Evolutionary conservation across 2,113 vertebrate genomes (phyloP).

Genomic region (Apteryx mantelli): DNA sequence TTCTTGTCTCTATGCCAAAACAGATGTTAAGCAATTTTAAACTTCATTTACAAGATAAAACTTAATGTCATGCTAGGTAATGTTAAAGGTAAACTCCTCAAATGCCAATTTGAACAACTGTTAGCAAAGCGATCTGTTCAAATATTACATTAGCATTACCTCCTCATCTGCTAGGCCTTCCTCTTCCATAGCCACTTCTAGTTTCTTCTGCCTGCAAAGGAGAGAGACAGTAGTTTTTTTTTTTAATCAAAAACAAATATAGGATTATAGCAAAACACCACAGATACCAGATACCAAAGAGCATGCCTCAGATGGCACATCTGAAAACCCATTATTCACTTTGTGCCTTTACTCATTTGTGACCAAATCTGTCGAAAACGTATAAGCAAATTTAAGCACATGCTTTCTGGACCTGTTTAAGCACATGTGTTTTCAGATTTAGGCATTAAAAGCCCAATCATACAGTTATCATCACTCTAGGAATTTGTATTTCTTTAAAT

Average conservation of each 20-base stretch:
- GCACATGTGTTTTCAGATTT: neutral
- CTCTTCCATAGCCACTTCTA: constrained; percentile 97
- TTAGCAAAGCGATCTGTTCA: neutral
- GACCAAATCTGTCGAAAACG: neutral
- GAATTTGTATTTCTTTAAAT: neutral
- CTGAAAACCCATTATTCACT: neutral
- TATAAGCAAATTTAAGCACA: neutral
- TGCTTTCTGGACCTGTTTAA: neutral
- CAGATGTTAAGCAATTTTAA: neutral
- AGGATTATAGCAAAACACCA: neutral
- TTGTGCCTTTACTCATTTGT: neutral
- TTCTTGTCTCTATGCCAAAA: neutral
- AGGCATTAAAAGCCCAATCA: neutral
- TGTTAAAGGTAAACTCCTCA: neutral
- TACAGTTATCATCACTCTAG: too few species aligned
- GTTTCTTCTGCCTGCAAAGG: constrained; percentile 92
- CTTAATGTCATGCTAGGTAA: neutral
- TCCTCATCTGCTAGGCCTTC: constrained; percentile 96
- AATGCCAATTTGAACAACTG: neutral
- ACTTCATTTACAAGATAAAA: neutral
- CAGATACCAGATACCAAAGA: neutral
- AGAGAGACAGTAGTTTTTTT: neutral
- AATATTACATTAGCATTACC: constrained; percentile 71
- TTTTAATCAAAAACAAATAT: neutral
- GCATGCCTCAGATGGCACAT: neutral